These are phyloP conservation scores for Steinernema scapterisci DNA, from an alignment of 2,888 invertebrate genomes.

Conservation along the genomic window DNA sequence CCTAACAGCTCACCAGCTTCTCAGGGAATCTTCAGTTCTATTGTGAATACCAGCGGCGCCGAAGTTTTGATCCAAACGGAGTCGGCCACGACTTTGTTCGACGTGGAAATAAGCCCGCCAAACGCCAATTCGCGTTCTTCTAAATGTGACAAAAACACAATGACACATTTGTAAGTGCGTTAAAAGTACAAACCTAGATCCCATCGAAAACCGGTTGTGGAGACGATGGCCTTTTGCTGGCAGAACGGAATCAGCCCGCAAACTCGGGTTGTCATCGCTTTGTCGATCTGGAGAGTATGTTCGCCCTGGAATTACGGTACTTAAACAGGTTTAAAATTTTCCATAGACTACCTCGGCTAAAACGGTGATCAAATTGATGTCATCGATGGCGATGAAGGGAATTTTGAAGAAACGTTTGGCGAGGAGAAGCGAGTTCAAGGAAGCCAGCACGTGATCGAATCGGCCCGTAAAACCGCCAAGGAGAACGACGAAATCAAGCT, in stretches of 20 bases:
- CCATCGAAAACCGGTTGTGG: constrained; percentile 59
- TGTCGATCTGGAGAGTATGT: constrained; percentile 3
- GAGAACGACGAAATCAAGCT: constrained; percentile 43
- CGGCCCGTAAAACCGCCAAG: constrained; percentile 57
- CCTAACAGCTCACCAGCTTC: neutral
- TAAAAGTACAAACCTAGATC: constrained; percentile 45
- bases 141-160: constrained; percentile 27
- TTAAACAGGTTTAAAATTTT: neutral
- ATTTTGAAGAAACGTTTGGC: neutral
- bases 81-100: constrained; percentile 41
- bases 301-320: constrained; percentile 29
- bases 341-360: constrained; percentile 38
- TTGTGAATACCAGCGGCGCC: constrained; percentile 44
- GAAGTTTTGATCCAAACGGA: constrained; percentile 38
- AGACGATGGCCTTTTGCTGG: constrained; percentile 53
- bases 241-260: constrained; percentile 60
- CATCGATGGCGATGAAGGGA: constrained; percentile 42
- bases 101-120: constrained; percentile 46
- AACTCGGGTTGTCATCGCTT: constrained; percentile 39
- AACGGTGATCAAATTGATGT: constrained; percentile 42
- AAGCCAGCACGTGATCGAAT: constrained; percentile 61
- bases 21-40: constrained; percentile 39
- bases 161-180: neutral
- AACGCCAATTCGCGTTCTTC: constrained; percentile 41
- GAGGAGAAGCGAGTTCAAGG: constrained; percentile 49